phyloP scores from a whole-genome alignment of 2,113 vertebrate species.

The Polypterus senegalus region DNA sequence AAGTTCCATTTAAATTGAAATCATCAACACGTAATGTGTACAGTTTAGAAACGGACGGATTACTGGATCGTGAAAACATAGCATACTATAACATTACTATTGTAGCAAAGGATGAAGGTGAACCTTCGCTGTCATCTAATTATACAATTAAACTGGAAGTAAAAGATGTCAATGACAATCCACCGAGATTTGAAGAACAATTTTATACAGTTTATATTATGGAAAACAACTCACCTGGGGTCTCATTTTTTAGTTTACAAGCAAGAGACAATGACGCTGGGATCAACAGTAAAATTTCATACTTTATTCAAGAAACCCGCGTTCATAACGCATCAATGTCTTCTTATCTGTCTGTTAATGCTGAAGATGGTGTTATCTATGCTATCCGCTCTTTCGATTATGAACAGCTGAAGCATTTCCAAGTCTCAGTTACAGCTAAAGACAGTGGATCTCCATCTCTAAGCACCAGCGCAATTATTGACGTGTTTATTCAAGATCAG shows the following conservation, averaged over 20 bases:
- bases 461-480: constrained; percentile 29
- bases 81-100: constrained; percentile 27
- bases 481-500: constrained; percentile 30
- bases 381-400: constrained; percentile 45
- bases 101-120: constrained; percentile 26
- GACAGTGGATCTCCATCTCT: constrained; percentile 43
- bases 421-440: constrained; percentile 34
- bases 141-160: constrained; percentile 33
- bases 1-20: constrained; percentile 28
- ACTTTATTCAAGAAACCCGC: constrained; percentile 36
- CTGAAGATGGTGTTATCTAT: constrained; percentile 38
- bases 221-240: constrained; percentile 40
- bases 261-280: constrained; percentile 39
- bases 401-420: constrained; percentile 40
- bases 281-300: constrained; percentile 42
- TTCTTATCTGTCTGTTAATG: constrained; percentile 38
- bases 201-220: constrained; percentile 32
- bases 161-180: constrained; percentile 47
- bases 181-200: constrained; percentile 36
- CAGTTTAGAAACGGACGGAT: constrained; percentile 31
- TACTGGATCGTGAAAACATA: constrained; percentile 28
- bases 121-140: constrained; percentile 23
- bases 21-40: constrained; percentile 38
- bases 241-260: constrained; percentile 31
- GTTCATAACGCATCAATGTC: constrained; percentile 34